Conservation (phyloP, 2,888 invertebrate species). For the Acanthosepion pharaonis region DNA sequence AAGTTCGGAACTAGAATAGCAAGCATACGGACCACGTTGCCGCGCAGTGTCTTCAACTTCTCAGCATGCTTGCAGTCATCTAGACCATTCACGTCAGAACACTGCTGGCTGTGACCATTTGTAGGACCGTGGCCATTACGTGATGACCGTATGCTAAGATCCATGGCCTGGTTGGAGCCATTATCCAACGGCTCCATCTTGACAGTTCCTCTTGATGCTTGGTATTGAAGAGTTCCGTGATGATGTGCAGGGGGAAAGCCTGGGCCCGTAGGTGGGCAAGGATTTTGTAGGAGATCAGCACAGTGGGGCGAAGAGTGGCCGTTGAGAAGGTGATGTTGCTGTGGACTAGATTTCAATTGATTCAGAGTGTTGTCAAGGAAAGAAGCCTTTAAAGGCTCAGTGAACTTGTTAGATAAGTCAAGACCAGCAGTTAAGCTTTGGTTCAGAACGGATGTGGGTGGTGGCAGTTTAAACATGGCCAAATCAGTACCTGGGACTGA, state of each 20-base stretch:
- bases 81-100: conserved; percentile 41
- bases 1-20: conserved; percentile 73
- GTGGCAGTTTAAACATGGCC: conserved; percentile 63
- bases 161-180: conserved; percentile 59
- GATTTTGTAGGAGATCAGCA: conserved; percentile 59
- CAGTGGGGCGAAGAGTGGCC: conserved; percentile 62
- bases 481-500: conserved; percentile 61
- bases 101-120: conserved; percentile 38
- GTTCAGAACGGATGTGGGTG: conserved; percentile 59
- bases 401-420: conserved; percentile 46
- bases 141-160: conserved; percentile 63
- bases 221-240: conserved; percentile 52
- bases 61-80: conserved; percentile 65
- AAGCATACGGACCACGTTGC: conserved; percentile 73
- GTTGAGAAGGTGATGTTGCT: conserved; percentile 57
- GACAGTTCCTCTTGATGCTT: conserved; percentile 47
- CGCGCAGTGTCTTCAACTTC: conserved; percentile 69
- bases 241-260: conserved; percentile 50
- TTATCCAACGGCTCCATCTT: conserved; percentile 46
- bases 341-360: conserved; percentile 60
- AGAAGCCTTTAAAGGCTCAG: conserved; percentile 50
- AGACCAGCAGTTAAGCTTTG: conserved; percentile 40
- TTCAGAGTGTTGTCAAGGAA: conserved; percentile 53
- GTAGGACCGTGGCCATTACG: conserved; percentile 35
- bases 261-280: conserved; percentile 51